Base-by-base conservation (phyloP, 2,888 invertebrate genomes). In the Reticulitermes lucifugus region DNA sequence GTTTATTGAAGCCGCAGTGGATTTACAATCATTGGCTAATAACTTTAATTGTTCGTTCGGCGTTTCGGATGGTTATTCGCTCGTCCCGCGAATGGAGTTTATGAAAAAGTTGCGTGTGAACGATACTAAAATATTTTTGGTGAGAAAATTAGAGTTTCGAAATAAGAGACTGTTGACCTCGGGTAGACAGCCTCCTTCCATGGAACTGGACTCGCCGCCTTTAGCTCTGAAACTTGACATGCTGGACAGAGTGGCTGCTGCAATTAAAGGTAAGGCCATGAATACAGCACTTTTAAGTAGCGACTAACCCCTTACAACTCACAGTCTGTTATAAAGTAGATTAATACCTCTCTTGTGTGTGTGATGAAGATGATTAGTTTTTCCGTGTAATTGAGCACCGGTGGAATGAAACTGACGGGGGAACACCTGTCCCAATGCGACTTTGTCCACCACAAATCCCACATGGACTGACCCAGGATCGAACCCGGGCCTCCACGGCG, bases 81-180 rank as follows among this genome's bases (percentile, higher is more conserved):
- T 73, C 21, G 35, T 14, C 6, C 73, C 73, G 4, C 22, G 73
- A 35, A 10, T 41, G 21, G 41, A 73, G 10, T 41, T 73, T 41
- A 3, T 73, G 73, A 73, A 41, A 21, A 73, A 73, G 25, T 41
- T 73, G 6, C 29, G 73, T 14, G 73, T 73, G 29, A 73, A 35
- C 14, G 73, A 73, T 22, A 73, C 73, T 73, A 73, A 73, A 41
- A 73, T 73, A 29, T 73, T 73, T 41, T 22, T 73, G 73, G 73
- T 41, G 29, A 7, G 73, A 6, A 73, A 73, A 73, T n/a, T 73
- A 29, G 41, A 41, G 25, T 21, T 18, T 29, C 18, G 35, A 25
- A n/a, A 12, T 14, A n/a, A 65, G 25, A n/a, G 65, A 12, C 25
- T 65, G 25, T n/a, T 65, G 25, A 25, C 25, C 0, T 65, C 65